Percentiles rank a stretch among this genome's conserved stretches.
Evolutionary conservation across 1,140 invertebrate species (phyloP).

Genomic region (Colletes gigas): DNA sequence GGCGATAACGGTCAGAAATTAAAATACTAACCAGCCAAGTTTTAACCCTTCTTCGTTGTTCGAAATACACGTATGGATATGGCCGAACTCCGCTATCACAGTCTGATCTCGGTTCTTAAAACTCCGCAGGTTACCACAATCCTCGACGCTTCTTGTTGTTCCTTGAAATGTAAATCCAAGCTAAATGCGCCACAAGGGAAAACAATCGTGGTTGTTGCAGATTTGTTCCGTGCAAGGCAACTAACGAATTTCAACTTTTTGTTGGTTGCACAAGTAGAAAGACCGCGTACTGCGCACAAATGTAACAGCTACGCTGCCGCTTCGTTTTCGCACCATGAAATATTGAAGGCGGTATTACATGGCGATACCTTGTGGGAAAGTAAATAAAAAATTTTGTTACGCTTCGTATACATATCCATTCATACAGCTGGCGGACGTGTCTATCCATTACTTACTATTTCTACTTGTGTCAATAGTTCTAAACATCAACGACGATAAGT

Average conservation of each 20-base stretch:
- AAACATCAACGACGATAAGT: too few species aligned
- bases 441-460: too few species aligned
- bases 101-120: constrained; percentile 48
- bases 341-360: too few species aligned
- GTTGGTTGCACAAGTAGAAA: not conserved
- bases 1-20: constrained; percentile 80
- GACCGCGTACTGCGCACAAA: too few species aligned
- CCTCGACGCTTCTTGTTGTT: constrained; percentile 30
- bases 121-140: constrained; percentile 16
- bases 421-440: too few species aligned
- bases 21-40: constrained; percentile 78
- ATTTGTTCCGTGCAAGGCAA: constrained; percentile 45
- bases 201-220: constrained; percentile 30
- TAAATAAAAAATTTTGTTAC: too few species aligned
- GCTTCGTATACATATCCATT: too few species aligned
- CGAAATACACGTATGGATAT: constrained; percentile 35
- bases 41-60: constrained; percentile 70
- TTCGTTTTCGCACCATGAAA: too few species aligned
- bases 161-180: constrained; percentile 60
- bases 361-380: too few species aligned
- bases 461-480: too few species aligned
- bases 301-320: not conserved
- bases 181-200: constrained; percentile 45
- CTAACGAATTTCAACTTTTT: constrained; percentile 13
- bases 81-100: not conserved